Evolutionary conservation across 1,140 invertebrate species (phyloP), one percentile per base, ranked within the genome.

Genomic region (Drosophila kikkawai): DNA sequence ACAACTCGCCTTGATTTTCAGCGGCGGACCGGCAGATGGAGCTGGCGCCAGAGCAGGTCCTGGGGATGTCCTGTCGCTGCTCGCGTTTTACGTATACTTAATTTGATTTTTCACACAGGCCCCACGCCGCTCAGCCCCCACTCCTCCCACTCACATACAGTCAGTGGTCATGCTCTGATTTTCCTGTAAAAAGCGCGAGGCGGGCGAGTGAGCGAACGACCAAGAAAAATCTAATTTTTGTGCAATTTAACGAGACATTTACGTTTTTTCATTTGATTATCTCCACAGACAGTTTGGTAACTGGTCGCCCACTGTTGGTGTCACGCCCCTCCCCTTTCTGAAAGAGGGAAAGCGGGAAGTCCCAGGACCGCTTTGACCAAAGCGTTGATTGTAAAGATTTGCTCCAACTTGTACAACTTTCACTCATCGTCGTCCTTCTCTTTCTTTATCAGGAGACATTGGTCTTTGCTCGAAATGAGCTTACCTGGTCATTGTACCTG

Each of bases 231-330:
- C 88, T 87, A 91, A 91, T 91, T 91, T 91, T 76, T 91, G 88
- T 79, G 84, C 88, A 91, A 91, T 91, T 91, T 91, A 91, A 91
- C 88, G 88, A 91, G 88, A 91, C 88, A 91, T 91, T 91, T 91
- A 91, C 88, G 83, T 91, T 91, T 91, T 91, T 91, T 87, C 84
- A 91, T 91, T 91, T 91, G 88, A 91, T 91, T 91, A 91, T 91
- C 87, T 84, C 34, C 78, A 81, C 85, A 88, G 81, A 90, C 85
- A 84, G 80, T 90, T 88, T 81, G 80, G 84, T 66, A 88, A 84
- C 60, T 64, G 67, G 63, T 65, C 61, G 53, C 65, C 64, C 41
- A 45, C 36, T 22, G 64, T 39, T 57, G 3, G 45, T 26, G 22
- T 5, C 45, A 48, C 45, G 22, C 45, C 13, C 22, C 47, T 8